A percentile compares a stretch with the other conserved stretches of the same genome.
These are phyloP conservation scores for Seriola aureovittata DNA, from an alignment of 2,113 vertebrate genomes.

Conservation along the genomic window DNA sequence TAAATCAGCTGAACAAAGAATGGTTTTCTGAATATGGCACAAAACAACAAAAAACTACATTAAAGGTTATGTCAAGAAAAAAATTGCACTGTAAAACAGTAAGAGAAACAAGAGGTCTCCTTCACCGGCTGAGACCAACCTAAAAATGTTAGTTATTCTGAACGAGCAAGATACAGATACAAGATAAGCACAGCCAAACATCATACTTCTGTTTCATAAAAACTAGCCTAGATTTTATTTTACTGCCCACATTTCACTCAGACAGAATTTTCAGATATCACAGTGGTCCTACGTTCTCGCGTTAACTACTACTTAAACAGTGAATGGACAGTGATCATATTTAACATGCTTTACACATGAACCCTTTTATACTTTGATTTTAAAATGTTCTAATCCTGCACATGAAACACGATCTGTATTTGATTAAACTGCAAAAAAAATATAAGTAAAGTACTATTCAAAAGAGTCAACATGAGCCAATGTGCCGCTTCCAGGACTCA, in stretches of 20 bases:
- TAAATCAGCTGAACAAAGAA: constrained; percentile 37
- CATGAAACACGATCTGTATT: constrained; percentile 12
- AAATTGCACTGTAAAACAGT: constrained; percentile 23
- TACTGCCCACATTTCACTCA: constrained; percentile 18
- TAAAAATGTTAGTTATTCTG: constrained; percentile 55
- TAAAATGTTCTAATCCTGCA: constrained; percentile 15
- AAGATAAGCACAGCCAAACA: constrained; percentile 30
- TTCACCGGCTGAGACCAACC: constrained; percentile 17
- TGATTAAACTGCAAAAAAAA: constrained; percentile 34
- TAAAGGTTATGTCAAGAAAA: background rate
- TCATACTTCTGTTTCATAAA: constrained; percentile 17
- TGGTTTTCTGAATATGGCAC: constrained; percentile 35
- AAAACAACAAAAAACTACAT: constrained; percentile 6
- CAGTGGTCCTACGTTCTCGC: background rate
- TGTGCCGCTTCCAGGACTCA: constrained; percentile 41
- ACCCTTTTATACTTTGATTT: constrained; percentile 1
- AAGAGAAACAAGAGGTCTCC: constrained; percentile 23
- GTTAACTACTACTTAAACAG: constrained; percentile 17
- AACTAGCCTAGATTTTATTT: constrained; percentile 26
- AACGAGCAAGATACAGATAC: background rate
- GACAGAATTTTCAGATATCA: constrained; percentile 3
- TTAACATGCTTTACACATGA: constrained; percentile 20
- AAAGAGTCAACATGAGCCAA: constrained; percentile 15
- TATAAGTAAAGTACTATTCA: constrained; percentile 25
- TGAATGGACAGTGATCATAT: background rate